Conservation (phyloP, 2,113 vertebrate genomes). For the Oreochromis niloticus region DNA sequence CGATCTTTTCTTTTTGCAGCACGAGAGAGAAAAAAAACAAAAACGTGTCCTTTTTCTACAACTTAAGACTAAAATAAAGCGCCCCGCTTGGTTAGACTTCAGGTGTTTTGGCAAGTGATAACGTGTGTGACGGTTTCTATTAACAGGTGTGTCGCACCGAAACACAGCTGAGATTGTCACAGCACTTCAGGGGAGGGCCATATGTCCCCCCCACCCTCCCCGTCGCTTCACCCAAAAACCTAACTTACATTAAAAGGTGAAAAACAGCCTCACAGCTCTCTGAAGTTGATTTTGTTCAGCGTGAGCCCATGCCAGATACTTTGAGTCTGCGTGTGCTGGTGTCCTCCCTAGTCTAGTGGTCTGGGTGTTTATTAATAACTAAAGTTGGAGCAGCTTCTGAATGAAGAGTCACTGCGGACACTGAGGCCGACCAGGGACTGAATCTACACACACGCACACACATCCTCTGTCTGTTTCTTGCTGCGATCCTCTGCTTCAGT, state of each 20-base stretch:
- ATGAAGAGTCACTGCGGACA: constrained; percentile 33
- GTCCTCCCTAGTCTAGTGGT: not conserved
- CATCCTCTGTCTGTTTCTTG: not conserved
- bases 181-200: constrained; percentile 38
- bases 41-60: not conserved
- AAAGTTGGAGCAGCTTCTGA: constrained; percentile 62
- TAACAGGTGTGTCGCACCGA: constrained; percentile 60
- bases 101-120: constrained; percentile 52
- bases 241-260: constrained; percentile 41
- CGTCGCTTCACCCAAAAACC: constrained; percentile 14
- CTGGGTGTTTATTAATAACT: constrained; percentile 56
- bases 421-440: not conserved
- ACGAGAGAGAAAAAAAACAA: not conserved
- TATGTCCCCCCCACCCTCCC: constrained; percentile 35
- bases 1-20: constrained; percentile 4
- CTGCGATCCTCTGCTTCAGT: constrained; percentile 17
- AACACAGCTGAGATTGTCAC: constrained; percentile 42
- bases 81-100: not conserved
- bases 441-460: not conserved
- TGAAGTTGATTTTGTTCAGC: not conserved
- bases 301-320: not conserved
- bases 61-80: constrained; percentile 30
- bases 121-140: not conserved
- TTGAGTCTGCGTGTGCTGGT: not conserved
- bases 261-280: not conserved